phyloP scores from a whole-genome alignment of 1,140 invertebrate species.

The Akabosia matsudoensis region DNA sequence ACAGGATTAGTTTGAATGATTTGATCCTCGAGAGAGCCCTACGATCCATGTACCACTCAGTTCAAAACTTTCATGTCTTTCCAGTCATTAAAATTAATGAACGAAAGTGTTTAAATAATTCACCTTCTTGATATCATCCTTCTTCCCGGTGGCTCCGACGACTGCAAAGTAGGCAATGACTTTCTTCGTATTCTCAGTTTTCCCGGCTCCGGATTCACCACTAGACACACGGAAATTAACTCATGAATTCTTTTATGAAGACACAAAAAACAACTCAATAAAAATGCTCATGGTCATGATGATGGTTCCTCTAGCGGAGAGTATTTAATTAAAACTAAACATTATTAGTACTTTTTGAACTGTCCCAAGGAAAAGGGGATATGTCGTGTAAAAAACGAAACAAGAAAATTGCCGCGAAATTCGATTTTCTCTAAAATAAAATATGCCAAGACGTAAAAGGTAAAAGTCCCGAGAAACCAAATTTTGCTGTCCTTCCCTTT shows the following conservation, averaged over 20 bases:
- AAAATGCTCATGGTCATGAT: no score
- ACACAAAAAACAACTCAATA: no score
- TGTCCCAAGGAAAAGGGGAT: no score
- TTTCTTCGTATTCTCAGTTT: constrained; percentile 66
- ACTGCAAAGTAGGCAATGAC: constrained; percentile 64
- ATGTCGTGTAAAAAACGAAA: no score
- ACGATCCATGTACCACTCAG: constrained; percentile 9
- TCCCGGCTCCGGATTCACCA: constrained; percentile 63
- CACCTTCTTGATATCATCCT: constrained; percentile 19
- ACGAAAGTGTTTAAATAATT: not conserved
- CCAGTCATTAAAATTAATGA: not conserved
- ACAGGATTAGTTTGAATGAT: constrained; percentile 98
- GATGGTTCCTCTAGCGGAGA: no score
- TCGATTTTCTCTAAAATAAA: no score
- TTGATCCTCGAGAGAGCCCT: constrained; percentile 88
- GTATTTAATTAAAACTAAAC: no score
- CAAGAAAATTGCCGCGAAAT: no score
- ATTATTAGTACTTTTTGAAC: no score
- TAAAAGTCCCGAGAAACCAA: no score
- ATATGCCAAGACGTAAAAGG: no score
- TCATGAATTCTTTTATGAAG: constrained; percentile 6
- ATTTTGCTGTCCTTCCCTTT: no score
- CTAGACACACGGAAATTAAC: constrained; percentile 41
- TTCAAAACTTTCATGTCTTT: not conserved
- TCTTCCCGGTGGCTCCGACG: constrained; percentile 49